A percentile compares a stretch with the other conserved stretches of the same genome.
Evolutionary conservation across 2,888 invertebrate genomes (phyloP).

Genomic region (Lasioglossum zephyrum): DNA sequence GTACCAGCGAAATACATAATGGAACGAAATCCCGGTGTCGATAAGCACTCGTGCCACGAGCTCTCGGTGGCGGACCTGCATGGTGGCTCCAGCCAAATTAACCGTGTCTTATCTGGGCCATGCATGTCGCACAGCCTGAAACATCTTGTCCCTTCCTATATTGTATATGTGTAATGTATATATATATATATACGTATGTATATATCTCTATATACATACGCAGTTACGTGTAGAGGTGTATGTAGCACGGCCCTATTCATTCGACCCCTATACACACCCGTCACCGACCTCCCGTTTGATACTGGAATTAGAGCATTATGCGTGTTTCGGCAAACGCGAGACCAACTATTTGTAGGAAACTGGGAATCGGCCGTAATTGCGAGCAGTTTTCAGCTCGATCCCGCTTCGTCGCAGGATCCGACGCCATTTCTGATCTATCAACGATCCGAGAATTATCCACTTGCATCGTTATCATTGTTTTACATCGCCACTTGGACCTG

Average conservation of each 20-base stretch:
- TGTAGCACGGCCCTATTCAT: slow-evolving; percentile 34
- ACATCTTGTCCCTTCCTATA: slow-evolving; percentile 35
- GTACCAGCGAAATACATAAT: slow-evolving; percentile 4
- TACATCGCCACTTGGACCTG: background rate
- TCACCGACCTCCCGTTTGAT: slow-evolving; percentile 37
- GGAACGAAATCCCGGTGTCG: background rate
- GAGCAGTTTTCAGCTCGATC: background rate
- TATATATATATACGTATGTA: background rate
- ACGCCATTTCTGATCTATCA: background rate
- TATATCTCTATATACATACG: background rate
- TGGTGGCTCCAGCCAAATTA: slow-evolving; percentile 42
- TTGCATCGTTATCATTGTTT: no score
- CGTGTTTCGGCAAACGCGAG: slow-evolving; percentile 33
- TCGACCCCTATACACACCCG: slow-evolving; percentile 34
- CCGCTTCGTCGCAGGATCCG: background rate
- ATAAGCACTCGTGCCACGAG: slow-evolving; percentile 1
- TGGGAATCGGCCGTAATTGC: slow-evolving; percentile 23
- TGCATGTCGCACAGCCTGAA: slow-evolving; percentile 34
- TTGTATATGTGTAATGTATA: background rate
- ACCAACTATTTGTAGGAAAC: slow-evolving; percentile 32
- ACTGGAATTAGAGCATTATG: slow-evolving; percentile 46
- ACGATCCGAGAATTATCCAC: background rate
- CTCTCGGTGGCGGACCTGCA: slow-evolving; percentile 19
- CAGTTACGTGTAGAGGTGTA: background rate
- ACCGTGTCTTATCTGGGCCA: slow-evolving; percentile 54